Percentiles rank a stretch among this genome's conserved stretches.
Evolutionary conservation across 2,797 vertebrate species (phyloP).

Genomic region (Siniperca undulata): DNA sequence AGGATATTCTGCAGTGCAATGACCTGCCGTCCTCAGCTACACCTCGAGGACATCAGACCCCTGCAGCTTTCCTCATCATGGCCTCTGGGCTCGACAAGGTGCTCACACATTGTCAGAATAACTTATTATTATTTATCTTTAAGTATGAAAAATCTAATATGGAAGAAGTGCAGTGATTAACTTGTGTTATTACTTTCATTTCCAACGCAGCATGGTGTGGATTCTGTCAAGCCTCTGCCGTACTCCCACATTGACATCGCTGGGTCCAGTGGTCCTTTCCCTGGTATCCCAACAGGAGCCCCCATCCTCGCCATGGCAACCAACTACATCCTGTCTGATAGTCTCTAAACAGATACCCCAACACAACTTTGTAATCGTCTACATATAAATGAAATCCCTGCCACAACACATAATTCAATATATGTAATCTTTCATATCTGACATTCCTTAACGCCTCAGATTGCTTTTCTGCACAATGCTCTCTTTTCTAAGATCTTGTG

Average conservation of each 20-base stretch:
- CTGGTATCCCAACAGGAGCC: conserved; percentile 87
- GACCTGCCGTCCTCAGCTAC: conserved; percentile 86
- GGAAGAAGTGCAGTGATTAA: conserved; percentile 8
- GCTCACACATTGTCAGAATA: neutral
- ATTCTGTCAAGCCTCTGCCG: conserved; percentile 81
- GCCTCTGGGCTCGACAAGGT: conserved; percentile 89
- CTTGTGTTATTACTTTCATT: neutral
- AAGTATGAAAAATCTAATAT: neutral
- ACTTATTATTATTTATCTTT: neutral
- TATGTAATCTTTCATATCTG: neutral
- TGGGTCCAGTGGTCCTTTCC: conserved; percentile 88
- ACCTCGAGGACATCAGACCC: conserved; percentile 88
- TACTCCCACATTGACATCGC: conserved; percentile 90
- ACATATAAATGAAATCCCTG: conserved; percentile 33
- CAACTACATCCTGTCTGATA: conserved; percentile 79
- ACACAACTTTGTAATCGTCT: conserved; percentile 26
- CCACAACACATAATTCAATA: conserved; percentile 12
- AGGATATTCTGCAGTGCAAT: conserved; percentile 88
- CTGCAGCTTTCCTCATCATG: conserved; percentile 90
- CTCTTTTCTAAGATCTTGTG: conserved; percentile 44
- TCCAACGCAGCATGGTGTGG: conserved; percentile 81
- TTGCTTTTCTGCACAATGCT: conserved; percentile 17
- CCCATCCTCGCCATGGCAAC: conserved; percentile 87
- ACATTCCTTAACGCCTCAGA: conserved; percentile 40
- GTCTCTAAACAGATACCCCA: conserved; percentile 34